Evolutionary conservation across 1,140 invertebrate genomes (phyloP).

Genomic region (Temnothorax longispinosus): DNA sequence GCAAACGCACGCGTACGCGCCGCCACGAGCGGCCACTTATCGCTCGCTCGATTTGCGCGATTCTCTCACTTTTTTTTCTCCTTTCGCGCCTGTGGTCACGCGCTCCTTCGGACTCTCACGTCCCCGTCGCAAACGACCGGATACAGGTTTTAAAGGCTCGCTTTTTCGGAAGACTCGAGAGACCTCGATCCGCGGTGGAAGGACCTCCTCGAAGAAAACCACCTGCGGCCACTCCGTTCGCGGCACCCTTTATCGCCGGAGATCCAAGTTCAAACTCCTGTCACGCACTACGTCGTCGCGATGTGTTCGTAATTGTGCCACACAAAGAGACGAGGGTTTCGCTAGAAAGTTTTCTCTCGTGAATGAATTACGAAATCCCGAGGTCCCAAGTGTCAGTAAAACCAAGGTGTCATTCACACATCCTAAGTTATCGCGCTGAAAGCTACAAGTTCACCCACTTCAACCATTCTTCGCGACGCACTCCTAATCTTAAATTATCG

Average conservation of each 20-base stretch:
- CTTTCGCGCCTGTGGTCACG: not conserved
- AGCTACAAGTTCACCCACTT: not conserved
- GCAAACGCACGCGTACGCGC: constrained; percentile 27
- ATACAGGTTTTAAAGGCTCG: not conserved
- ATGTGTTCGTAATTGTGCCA: not conserved
- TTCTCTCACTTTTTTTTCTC: not conserved
- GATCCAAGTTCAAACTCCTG: not conserved
- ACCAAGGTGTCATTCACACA: too few relatives aligned
- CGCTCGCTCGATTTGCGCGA: constrained; percentile 11
- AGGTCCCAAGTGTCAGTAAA: too few relatives aligned
- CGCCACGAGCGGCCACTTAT: constrained; percentile 17
- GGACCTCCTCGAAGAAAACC: not conserved
- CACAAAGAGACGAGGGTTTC: not conserved
- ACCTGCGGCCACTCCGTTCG: not conserved
- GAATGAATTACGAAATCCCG: not conserved
- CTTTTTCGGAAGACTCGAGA: not conserved
- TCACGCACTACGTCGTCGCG: too few relatives aligned
- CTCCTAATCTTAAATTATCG: not conserved
- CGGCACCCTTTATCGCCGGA: not conserved
- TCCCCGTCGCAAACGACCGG: not conserved
- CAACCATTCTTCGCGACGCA: not conserved
- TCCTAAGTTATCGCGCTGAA: not conserved
- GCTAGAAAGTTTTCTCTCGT: not conserved
- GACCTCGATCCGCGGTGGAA: not conserved
- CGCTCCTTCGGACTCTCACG: not conserved